A percentile compares a stretch with the other conserved stretches of the same genome.
These are phyloP conservation scores for Lophura swinhoii DNA, from an alignment of 2,797 vertebrate genomes.

Conservation along the genomic window DNA sequence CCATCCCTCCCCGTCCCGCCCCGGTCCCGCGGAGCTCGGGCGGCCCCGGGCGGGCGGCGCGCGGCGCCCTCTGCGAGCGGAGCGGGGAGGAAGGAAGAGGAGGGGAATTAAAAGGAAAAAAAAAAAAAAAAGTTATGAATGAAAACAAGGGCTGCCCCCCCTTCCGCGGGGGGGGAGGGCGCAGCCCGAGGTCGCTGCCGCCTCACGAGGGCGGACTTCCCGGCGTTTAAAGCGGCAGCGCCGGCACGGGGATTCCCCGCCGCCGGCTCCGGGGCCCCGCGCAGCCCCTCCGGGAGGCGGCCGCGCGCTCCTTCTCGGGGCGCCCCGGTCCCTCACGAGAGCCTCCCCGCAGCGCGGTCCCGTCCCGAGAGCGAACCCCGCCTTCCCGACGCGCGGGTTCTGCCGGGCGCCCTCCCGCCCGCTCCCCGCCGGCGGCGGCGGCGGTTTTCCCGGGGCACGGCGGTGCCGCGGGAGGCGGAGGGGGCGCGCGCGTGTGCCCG, in stretches of 20 bases:
- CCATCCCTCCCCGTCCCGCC: not conserved
- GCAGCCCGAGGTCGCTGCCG: constrained; percentile 77
- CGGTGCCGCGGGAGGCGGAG: too few relatives aligned
- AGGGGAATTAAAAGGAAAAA: not conserved
- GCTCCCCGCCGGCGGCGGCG: too few relatives aligned
- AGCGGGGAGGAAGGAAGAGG: not conserved
- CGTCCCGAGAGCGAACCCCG: too few relatives aligned
- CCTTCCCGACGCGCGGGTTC: too few relatives aligned
- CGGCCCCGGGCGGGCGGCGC: not conserved
- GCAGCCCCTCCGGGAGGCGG: not conserved
- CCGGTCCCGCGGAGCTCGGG: not conserved
- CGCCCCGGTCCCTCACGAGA: too few relatives aligned
- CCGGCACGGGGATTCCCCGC: not conserved
- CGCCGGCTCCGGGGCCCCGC: not conserved
- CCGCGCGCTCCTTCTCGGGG: too few relatives aligned
- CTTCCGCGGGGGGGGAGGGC: constrained; percentile 76
- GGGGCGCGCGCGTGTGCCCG: not conserved
- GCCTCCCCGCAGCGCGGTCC: too few relatives aligned
- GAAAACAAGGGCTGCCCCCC: constrained; percentile 83
- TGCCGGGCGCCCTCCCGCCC: too few relatives aligned
- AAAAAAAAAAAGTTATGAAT: constrained; percentile 90
- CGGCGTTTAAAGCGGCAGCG: constrained; percentile 70
- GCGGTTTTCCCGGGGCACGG: too few relatives aligned
- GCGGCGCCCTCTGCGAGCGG: constrained; percentile 73
- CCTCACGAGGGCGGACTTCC: constrained; percentile 77